Percentiles rank a stretch among this genome's conserved stretches.
These are phyloP conservation scores for Drosophila subquinaria DNA, from an alignment of 2,888 invertebrate species.

Conservation along the genomic window DNA sequence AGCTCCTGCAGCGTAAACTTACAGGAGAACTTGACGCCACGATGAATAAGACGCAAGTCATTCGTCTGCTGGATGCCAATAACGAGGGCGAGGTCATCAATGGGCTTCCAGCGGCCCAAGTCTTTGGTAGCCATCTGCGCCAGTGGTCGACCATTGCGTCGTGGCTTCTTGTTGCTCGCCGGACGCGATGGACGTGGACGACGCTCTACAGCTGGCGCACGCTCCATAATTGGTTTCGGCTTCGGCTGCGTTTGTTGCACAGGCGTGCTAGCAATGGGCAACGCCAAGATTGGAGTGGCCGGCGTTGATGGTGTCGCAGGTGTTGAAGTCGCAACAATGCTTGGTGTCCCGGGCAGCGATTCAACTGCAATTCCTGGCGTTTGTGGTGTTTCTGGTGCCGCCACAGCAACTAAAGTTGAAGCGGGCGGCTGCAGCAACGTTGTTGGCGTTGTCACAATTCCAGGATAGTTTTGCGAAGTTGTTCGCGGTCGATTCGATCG, in stretches of 20 bases:
- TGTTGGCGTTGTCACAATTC: slow-evolving; percentile 49
- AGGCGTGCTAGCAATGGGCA: slow-evolving; percentile 27
- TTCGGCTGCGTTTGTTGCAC: slow-evolving; percentile 44
- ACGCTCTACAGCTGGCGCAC: slow-evolving; percentile 54
- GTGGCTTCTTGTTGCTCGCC: slow-evolving; percentile 62
- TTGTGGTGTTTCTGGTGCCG: slow-evolving; percentile 34
- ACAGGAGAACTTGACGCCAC: slow-evolving; percentile 98
- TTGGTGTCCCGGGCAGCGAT: slow-evolving; percentile 31
- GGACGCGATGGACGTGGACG: slow-evolving; percentile 71
- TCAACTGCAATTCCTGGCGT: slow-evolving; percentile 31
- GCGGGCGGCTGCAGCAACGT: slow-evolving; percentile 41
- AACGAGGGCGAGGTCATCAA: slow-evolving; percentile 97
- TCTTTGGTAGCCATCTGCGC: slow-evolving; percentile 90
- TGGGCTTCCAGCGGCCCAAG: slow-evolving; percentile 98
- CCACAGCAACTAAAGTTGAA: slow-evolving; percentile 11
- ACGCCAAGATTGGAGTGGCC: slow-evolving; percentile 38
- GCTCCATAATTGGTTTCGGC: slow-evolving; percentile 63
- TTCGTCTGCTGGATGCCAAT: slow-evolving; percentile 97
- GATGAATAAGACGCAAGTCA: slow-evolving; percentile 92
- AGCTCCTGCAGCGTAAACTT: slow-evolving; percentile 97
- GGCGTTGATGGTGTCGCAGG: slow-evolving; percentile 43
- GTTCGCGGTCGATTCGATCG: slow-evolving; percentile 86
- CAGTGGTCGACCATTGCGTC: slow-evolving; percentile 78
- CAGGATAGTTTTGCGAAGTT: slow-evolving; percentile 86
- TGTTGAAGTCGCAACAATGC: slow-evolving; percentile 25